phyloP scores from a whole-genome alignment of 2,888 invertebrate species.

The Ephialtes manifestator region DNA sequence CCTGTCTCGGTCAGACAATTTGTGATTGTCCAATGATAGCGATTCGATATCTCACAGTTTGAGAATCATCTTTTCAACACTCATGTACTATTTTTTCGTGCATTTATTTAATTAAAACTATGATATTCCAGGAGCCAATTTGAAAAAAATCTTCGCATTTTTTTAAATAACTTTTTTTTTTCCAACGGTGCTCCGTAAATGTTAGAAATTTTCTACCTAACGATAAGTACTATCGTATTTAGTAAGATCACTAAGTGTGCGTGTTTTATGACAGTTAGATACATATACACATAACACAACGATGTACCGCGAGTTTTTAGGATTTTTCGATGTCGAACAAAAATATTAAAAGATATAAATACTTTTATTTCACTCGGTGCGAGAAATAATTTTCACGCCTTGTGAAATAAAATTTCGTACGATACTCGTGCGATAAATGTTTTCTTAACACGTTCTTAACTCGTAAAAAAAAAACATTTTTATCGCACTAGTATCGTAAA shows the following conservation, averaged over 20 bases:
- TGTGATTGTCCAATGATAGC: not conserved
- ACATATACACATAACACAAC: conserved; percentile 51
- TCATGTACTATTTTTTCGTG: not conserved
- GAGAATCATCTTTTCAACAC: not conserved
- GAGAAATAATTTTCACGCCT: no score
- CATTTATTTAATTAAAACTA: not conserved
- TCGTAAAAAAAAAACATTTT: no score
- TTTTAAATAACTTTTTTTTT: not conserved
- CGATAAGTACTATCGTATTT: conserved; percentile 61
- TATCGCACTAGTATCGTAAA: no score
- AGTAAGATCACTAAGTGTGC: conserved; percentile 58
- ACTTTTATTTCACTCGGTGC: no score
- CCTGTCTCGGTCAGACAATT: not conserved
- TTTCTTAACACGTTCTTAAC: no score
- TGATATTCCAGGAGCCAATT: not conserved
- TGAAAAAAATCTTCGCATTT: not conserved
- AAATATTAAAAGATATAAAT: conserved; percentile 34
- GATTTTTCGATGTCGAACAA: conserved; percentile 53
- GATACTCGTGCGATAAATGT: no score
- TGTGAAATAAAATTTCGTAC: no score
- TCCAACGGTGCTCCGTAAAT: conserved; percentile 61
- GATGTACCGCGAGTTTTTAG: conserved; percentile 56
- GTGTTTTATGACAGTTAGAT: conserved; percentile 58
- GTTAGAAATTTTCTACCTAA: conserved; percentile 69
- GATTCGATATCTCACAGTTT: conserved; percentile 2